Evolutionary conservation across 2,888 invertebrate species (phyloP), one percentile per base, ranked within the genome.

Genomic region (Kryphioiulus occultus): DNA sequence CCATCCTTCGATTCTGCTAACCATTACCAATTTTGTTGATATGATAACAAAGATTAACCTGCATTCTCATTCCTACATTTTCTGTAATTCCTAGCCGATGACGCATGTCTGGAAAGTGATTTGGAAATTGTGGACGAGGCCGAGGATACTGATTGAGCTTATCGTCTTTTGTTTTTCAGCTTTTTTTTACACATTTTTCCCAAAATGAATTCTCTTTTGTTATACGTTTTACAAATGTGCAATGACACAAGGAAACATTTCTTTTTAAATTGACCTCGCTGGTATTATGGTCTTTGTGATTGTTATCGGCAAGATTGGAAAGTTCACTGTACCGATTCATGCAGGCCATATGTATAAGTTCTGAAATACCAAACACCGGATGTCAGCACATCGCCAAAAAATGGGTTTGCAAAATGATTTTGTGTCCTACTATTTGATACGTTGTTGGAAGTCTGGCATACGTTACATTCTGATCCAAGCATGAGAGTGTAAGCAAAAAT

Each of bases 61-160:
- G 9, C n/a, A 10, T 68, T 68, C 22, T 10, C 10, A 5, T 10
- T 26, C 26, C 10, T 26, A 26, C 30, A 78, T 30, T 78, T 78
- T 78, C 26, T 30, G 3, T 30, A 78, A 30, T 78, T 15, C 78
- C 26, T 22, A 78, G 78, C 30, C 3, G 44, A 42, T n/a, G 44
- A 85, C 39, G 44, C 44, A 22, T 85, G 85, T 39, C 44, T 85
- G 85, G 85, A 44, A 39, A 85, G 86, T 30, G 86, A 86, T 53
- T 35, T 86, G 42, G 86, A 86, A 86, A 30, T 86, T 47, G 86
- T 86, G 86, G 86, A 86, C 47, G 86, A 86, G 17, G 86, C 86
- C 17, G 86, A 86, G 19, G 86, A 86, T 17, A 53, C 53, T 9
- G 86, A 86, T n/a, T 86, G 22, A 86, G 30, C 78, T 1, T 2